Evolutionary conservation across 2,113 vertebrate species (phyloP), one percentile per base, ranked within the genome.

Genomic region (Morone saxatilis): DNA sequence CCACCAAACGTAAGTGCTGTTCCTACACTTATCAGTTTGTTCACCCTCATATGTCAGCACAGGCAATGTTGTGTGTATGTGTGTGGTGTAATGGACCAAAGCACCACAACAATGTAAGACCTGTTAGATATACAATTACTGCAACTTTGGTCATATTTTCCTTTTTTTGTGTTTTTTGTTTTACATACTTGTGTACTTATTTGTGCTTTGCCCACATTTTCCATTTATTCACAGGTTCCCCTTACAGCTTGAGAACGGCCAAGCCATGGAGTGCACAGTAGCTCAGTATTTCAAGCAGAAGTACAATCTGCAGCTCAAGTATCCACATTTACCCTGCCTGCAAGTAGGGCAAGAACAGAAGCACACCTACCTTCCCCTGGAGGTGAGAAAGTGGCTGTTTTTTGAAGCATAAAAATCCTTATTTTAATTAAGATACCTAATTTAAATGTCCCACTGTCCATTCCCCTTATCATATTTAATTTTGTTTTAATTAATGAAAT

Each of bases 221-320:
- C 56, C 17, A 10, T 84, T 75, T 48, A 5, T 71, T 47, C 88
- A 10, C 92, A 99, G 98, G 91, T 99, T 99, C 92, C 98, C 98
- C 71, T 92, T 99, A 88, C 98, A 99, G 96, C 94, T 99, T 80
- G 98, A 99, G 95, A 99, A 99, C 43, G 98, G 98, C 76, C 98
- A 99, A 90, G 98, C 98, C 70, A 99, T 99, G 98, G 98, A 99
- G 94, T 99, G 98, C 89, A 99, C 98, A 50, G 98, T 99, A 79
- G 98, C 98, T 78, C 98, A 99, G 86, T 99, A 99, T 92, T 99
- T 99, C 94, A 99, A 99, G 90, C 98, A 99, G 91, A 99, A 99
- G 86, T 99, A 99, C 93, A 99, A 96, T 85, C 95, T 99, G 81
- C 98, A 99, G 88, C 95, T 99, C 81, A 99, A 99, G 91, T 99